phyloP scores from a whole-genome alignment of 2,797 vertebrate genomes.

The Notamacropus eugenii region DNA sequence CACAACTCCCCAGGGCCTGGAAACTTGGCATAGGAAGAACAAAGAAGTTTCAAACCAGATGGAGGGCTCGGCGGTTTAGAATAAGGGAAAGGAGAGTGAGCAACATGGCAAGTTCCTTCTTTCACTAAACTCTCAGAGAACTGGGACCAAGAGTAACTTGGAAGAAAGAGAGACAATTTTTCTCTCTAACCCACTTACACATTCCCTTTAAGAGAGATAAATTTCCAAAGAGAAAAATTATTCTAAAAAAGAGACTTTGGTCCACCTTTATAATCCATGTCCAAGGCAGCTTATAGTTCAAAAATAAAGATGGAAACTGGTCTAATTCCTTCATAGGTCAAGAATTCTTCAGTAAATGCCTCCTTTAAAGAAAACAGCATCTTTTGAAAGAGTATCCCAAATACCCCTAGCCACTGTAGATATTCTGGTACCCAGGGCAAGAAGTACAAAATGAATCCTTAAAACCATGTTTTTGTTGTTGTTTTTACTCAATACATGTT shows the following conservation, averaged over 20 bases:
- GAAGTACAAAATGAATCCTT: not conserved
- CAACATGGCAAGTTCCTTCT: not conserved
- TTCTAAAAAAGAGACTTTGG: not conserved
- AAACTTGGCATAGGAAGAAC: not conserved
- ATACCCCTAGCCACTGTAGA: not conserved
- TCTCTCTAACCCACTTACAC: not conserved
- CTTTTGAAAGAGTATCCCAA: not conserved
- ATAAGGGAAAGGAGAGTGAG: not conserved
- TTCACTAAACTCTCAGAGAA: not conserved
- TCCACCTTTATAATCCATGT: not conserved
- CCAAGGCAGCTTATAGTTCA: not conserved
- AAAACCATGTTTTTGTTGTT: not conserved
- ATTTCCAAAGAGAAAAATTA: not conserved
- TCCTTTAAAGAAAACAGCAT: not conserved
- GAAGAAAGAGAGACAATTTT: not conserved
- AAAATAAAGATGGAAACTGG: not conserved
- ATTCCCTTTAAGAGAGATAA: not conserved
- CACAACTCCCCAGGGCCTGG: not conserved
- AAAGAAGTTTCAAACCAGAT: constrained; percentile 11
- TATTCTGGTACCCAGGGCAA: no score
- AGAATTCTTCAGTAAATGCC: not conserved
- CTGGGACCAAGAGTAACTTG: constrained; percentile 3
- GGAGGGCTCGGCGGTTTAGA: not conserved
- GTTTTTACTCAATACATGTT: not conserved
- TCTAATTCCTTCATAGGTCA: not conserved